phyloP scores from a whole-genome alignment of 2,113 vertebrate genomes.

The Crotalus viridis region DNA sequence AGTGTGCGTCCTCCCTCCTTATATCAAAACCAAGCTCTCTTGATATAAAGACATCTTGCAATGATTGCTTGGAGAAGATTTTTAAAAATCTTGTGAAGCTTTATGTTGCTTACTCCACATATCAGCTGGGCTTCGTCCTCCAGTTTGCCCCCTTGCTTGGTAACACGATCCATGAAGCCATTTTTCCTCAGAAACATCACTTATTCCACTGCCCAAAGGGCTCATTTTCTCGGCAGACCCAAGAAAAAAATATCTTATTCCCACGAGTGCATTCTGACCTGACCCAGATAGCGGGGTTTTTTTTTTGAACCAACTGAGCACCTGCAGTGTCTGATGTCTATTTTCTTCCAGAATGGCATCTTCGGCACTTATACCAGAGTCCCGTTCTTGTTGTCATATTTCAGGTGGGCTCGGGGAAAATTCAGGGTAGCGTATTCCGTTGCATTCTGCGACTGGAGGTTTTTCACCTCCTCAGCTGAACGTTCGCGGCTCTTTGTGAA shows the following conservation, averaged over 20 bases:
- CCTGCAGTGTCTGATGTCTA: background rate
- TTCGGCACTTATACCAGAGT: slow-evolving; percentile 69
- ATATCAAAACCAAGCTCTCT: background rate
- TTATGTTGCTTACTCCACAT: background rate
- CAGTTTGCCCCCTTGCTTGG: background rate
- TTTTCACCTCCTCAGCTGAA: slow-evolving; percentile 50
- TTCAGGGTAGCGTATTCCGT: slow-evolving; percentile 82
- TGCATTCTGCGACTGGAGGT: slow-evolving; percentile 49
- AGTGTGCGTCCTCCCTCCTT: slow-evolving; percentile 6
- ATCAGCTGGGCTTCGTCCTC: background rate
- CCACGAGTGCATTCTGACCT: background rate
- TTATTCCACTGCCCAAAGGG: background rate
- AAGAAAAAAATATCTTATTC: background rate
- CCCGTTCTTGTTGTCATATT: slow-evolving; percentile 67
- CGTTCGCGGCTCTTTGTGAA: slow-evolving; percentile 43
- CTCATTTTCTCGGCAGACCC: slow-evolving; percentile 18
- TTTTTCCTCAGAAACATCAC: background rate
- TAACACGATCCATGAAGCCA: background rate
- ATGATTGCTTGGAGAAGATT: background rate
- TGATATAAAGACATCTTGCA: background rate
- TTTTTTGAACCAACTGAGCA: fast-evolving
- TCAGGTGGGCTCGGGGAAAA: slow-evolving; percentile 68
- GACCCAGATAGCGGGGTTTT: background rate
- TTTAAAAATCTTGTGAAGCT: background rate
- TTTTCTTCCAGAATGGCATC: background rate